A percentile compares a stretch with the other conserved stretches of the same genome.
phyloP scores from a whole-genome alignment of 2,888 invertebrate species.

The Aporophyla lueneburgensis region DNA sequence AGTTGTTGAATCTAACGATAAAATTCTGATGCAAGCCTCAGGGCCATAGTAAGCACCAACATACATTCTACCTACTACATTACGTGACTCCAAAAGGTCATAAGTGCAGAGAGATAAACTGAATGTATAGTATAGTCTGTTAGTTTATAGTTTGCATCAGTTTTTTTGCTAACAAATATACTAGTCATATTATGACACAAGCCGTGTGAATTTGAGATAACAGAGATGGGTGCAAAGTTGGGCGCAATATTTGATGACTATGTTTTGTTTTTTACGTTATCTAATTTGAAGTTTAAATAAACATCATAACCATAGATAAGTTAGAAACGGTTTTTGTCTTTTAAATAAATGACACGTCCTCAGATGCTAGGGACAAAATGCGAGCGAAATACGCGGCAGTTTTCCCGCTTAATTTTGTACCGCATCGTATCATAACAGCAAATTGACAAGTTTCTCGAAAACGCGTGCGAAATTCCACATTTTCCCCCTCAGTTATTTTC shows the following conservation, averaged over 20 bases:
- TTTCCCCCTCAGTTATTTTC: neutral
- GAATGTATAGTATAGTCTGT: conserved; percentile 23
- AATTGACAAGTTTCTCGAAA: neutral
- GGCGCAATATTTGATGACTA: neutral
- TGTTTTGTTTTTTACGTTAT: neutral
- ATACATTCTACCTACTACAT: conserved; percentile 25
- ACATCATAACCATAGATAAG: conserved; percentile 14
- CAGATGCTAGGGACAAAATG: neutral
- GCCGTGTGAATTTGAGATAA: conserved; percentile 32
- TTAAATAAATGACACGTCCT: neutral
- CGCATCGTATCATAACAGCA: neutral
- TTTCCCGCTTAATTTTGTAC: neutral
- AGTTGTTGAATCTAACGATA: conserved; percentile 38
- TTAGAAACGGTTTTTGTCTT: conserved; percentile 18
- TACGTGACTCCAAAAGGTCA: conserved; percentile 45
- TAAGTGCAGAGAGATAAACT: conserved; percentile 53
- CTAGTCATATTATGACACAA: conserved; percentile 32
- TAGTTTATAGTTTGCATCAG: conserved; percentile 48
- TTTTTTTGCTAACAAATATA: conserved; percentile 2
- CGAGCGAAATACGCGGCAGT: neutral
- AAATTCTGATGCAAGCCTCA: conserved; percentile 54
- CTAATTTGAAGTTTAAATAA: neutral
- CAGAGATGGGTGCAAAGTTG: conserved; percentile 27
- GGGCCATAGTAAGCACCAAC: conserved; percentile 12
- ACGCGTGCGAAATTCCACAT: neutral